Evolutionary conservation across 2,888 invertebrate genomes (phyloP), one percentile per base, ranked within the genome.

Genomic region (Deilephila porcellus): DNA sequence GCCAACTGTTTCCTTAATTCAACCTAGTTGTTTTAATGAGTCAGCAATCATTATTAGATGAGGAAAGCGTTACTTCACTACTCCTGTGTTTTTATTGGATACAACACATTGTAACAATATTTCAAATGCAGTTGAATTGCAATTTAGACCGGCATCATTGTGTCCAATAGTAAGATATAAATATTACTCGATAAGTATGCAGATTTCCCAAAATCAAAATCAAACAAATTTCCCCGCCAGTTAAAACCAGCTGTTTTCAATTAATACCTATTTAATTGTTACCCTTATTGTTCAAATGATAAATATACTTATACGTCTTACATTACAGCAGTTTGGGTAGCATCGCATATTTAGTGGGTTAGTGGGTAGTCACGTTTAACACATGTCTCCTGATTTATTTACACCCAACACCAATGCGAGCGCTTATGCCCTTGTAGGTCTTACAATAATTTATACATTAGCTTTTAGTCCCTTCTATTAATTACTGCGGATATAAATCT

Each of bases 1-100:
- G 76, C 79, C 77, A 80, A 81, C 78, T 76, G 82, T 85, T 88
- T 86, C 86, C 85, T 86, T 86, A 81, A 85, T 85, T 86, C 81
- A 83, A 76, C 79, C 76, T 76, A 84, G 82, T 85, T 82, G 83
- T 72, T 81, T 76, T 84, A 84, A 85, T 87, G 87, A 88, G 79
- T 86, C 86, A 85, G 78, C 74, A 74, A 77, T 85, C 84, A 85
- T 86, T 14, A 45, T 45, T 86, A 85, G 78, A 71, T 76, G 76
- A 77, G 79, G 75, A 74, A 71, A 71, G 64, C 19, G 74, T 81
- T 81, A 77, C 83, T 78, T 85, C 82, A 83, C n/a, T 64, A 20
- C 20, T 63, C 7, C 34, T 37, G 19, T 37, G 19, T 19, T 63
- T 63, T n/a, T 17, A 56, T 5, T n/a, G n/a, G 19, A 56, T 6